Conservation (phyloP, 2,888 invertebrate species). For the Andrena bicolor region DNA sequence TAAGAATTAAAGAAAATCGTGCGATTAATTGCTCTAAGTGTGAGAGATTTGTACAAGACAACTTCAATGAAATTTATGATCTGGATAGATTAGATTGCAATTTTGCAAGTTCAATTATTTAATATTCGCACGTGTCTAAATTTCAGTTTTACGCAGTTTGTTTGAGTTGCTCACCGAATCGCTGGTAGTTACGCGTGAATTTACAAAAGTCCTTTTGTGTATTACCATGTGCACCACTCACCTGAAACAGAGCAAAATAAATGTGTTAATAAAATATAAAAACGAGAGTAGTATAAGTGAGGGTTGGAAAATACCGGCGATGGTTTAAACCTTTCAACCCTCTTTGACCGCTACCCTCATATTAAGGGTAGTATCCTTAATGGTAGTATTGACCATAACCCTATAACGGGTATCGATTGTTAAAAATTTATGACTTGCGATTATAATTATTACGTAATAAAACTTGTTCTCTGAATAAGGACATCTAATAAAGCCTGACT, state of each 20-base stretch:
- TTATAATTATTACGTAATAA: neutral
- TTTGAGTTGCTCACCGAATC: constrained; percentile 10
- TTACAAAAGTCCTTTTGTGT: neutral
- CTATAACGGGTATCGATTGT: neutral
- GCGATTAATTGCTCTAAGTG: too few relatives aligned
- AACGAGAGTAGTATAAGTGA: neutral
- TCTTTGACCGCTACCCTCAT: neutral
- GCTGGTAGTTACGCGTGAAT: neutral
- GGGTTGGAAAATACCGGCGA: neutral
- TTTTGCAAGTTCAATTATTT: too few relatives aligned
- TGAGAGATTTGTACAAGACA: too few relatives aligned
- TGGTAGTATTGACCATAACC: neutral
- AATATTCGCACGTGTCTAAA: too few relatives aligned
- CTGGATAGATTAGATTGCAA: too few relatives aligned
- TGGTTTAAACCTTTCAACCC: neutral
- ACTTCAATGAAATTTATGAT: too few relatives aligned
- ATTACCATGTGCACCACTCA: constrained; percentile 15
- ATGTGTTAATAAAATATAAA: neutral
- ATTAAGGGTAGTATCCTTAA: neutral
- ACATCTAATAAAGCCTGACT: too few relatives aligned
- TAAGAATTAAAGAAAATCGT: too few relatives aligned
- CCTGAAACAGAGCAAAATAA: constrained; percentile 36
- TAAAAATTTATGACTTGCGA: too few relatives aligned
- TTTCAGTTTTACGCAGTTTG: too few relatives aligned
- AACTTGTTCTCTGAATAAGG: too few relatives aligned